phyloP scores from a whole-genome alignment of 92 coral and sea anemone species.

The Zoanthus solanderi region DNA sequence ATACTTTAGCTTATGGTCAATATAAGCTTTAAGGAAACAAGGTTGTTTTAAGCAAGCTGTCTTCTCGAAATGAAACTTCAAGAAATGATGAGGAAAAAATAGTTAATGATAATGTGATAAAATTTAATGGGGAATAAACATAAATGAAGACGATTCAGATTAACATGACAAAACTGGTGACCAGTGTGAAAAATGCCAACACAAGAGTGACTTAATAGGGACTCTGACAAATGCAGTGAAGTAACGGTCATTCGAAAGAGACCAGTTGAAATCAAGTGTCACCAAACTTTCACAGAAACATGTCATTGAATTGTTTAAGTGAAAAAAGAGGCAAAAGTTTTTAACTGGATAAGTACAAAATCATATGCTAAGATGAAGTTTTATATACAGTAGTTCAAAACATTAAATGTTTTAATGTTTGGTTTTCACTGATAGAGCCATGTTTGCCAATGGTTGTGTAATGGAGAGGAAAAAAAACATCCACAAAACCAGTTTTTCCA shows the following conservation, averaged over 20 bases:
- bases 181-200: slow-evolving; percentile 42
- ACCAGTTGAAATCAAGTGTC: too few species aligned
- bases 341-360: slow-evolving; percentile 35
- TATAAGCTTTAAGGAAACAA: too few species aligned
- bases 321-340: slow-evolving; percentile 33
- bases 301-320: slow-evolving; percentile 30
- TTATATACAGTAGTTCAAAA: slow-evolving; percentile 47
- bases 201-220: slow-evolving; percentile 20
- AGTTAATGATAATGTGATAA: too few species aligned
- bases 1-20: too few species aligned
- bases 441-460: slow-evolving; percentile 6
- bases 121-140: too few species aligned
- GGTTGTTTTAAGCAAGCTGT: too few species aligned
- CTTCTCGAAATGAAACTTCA: too few species aligned
- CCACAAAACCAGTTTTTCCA: too few species aligned
- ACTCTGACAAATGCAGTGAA: slow-evolving; percentile 36
- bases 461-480: neutral
- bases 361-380: slow-evolving; percentile 57
- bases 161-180: too few species aligned
- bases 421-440: slow-evolving; percentile 12
- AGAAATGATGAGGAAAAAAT: too few species aligned
- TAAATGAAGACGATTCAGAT: too few species aligned
- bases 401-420: slow-evolving; percentile 51
- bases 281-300: neutral
- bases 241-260: neutral